Evolutionary conservation across 2,797 vertebrate genomes (phyloP).

Genomic region (Melanotaenia nigrans): DNA sequence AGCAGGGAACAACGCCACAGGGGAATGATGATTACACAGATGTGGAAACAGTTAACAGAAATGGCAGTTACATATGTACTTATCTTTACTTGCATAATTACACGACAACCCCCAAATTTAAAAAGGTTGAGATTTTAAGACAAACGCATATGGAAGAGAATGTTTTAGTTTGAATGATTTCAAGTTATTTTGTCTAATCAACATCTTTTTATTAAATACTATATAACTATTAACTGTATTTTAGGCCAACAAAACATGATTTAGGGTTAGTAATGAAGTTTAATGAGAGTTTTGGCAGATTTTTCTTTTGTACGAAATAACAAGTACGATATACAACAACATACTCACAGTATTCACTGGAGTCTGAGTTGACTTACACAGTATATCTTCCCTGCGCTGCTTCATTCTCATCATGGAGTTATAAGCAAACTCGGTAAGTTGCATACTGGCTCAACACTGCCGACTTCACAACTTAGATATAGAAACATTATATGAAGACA

Average conservation of each 20-base stretch:
- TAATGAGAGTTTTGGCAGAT: background rate
- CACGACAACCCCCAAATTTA: background rate
- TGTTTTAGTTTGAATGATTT: background rate
- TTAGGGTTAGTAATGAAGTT: background rate
- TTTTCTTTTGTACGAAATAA: background rate
- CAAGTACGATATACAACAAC: background rate
- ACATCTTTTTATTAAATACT: too few species aligned
- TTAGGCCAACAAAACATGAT: too few species aligned
- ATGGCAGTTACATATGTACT: conserved; percentile 26
- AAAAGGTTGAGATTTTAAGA: background rate
- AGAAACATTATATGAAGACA: background rate
- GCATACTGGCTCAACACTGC: background rate
- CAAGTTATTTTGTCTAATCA: too few species aligned
- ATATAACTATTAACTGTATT: background rate
- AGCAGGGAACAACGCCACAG: conserved; percentile 34
- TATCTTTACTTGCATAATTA: background rate
- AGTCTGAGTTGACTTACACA: background rate
- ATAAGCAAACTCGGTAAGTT: background rate
- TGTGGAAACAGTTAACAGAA: conserved; percentile 45
- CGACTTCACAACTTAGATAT: background rate
- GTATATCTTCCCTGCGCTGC: background rate
- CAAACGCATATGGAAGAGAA: background rate
- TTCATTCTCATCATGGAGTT: background rate
- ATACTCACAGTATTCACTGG: background rate
- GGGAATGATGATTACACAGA: conserved; percentile 48